Evolutionary conservation across 2,113 vertebrate species (phyloP).

Genomic region (Excalfactoria chinensis): DNA sequence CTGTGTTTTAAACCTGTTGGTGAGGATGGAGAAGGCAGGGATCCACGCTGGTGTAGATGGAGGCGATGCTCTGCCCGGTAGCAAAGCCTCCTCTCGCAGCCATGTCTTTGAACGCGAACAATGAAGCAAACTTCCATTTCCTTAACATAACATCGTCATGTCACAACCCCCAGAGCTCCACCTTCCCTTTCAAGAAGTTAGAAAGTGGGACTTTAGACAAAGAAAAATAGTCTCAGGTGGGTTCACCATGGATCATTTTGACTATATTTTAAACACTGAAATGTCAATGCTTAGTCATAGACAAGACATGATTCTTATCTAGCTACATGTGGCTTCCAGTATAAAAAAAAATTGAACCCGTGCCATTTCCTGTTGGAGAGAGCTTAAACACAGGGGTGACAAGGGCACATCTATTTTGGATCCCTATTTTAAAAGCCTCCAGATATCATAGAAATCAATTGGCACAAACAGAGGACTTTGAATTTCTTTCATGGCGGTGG

Average conservation of each 20-base stretch:
- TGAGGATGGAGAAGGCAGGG: neutral
- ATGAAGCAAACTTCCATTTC: constrained; percentile 70
- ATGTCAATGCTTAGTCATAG: constrained; percentile 74
- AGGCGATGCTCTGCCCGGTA: neutral
- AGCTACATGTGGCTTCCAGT: constrained; percentile 74
- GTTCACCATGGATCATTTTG: constrained; percentile 74
- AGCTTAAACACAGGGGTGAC: constrained; percentile 74
- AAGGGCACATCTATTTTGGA: constrained; percentile 81
- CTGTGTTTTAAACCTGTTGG: constrained; percentile 4
- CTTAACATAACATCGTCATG: constrained; percentile 50
- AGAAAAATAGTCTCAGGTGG: constrained; percentile 77
- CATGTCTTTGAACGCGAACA: constrained; percentile 42
- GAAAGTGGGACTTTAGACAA: constrained; percentile 49
- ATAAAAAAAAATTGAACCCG: constrained; percentile 72
- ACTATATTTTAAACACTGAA: constrained; percentile 78
- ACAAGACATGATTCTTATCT: constrained; percentile 80
- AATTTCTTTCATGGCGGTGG: constrained; percentile 70
- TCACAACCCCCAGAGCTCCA: constrained; percentile 59
- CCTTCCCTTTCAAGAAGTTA: constrained; percentile 63
- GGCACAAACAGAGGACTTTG: constrained; percentile 75
- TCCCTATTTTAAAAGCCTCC: constrained; percentile 72
- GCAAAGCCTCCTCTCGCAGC: neutral
- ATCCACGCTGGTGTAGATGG: neutral
- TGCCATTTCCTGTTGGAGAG: constrained; percentile 83
- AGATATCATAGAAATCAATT: constrained; percentile 73